Evolutionary conservation across 2,888 invertebrate species (phyloP), one percentile per base, ranked within the genome.

Genomic region (Pristionchus exspectatus): DNA sequence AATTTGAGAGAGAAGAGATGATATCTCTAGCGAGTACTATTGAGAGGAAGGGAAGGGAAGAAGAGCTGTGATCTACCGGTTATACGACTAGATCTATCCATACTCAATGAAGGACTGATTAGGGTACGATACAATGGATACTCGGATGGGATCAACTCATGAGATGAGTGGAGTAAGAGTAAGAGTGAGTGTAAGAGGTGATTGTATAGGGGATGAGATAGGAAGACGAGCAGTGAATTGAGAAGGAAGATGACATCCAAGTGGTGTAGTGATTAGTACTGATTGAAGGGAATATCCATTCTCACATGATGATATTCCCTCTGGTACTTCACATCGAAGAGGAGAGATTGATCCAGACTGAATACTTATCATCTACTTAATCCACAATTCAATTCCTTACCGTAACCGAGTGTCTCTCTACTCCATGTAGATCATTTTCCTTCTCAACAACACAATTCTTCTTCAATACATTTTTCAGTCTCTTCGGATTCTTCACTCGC

Each of bases 281-380:
- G 87, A 59, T 54, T 87, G 87, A 30, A 87, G 87, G 3, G 87
- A 87, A 30, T 87, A 87, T 30, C 69, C 69, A 18, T 14, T 30
- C n/a, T 50, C 72, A 50, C 33, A 30, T 16, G 54, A 74, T n/a
- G 72, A 33, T 2, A 74, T 54, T 33, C 72, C 87, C 14, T 87
- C 87, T 72, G 86, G 86, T 18, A 86, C 16, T n/a, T 77, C 77
- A 77, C 18, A 44, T n/a, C 87, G 87, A 18, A 72, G 74, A 30
- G 87, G 87, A 2, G 87, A 87, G n/a, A 54, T 56, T 30, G 87
- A 87, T 87, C 87, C 87, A 50, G 87, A 87, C 87, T 87, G n/a
- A 87, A 87, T 30, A 69, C 16, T 72, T 30, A 81, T 81, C 30
- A 72, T 59, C 56, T 38, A n/a, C 16, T 50, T 16, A 69, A 50